Evolutionary conservation across 2,113 vertebrate genomes (phyloP).

Genomic region (Theristicus caerulescens): DNA sequence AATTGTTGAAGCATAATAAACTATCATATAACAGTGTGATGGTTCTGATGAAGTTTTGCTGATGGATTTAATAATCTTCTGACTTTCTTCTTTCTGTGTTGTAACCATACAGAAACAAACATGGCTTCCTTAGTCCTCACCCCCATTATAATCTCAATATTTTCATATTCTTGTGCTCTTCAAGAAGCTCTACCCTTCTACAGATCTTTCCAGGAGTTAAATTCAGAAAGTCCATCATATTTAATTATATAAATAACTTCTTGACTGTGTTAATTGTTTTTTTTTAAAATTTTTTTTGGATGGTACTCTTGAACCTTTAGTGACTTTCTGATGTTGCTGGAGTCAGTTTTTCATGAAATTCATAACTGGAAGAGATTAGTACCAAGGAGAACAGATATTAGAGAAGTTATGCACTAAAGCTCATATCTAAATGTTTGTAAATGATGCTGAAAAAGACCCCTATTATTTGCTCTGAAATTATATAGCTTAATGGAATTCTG

Average conservation of each 20-base stretch:
- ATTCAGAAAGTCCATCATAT: background rate
- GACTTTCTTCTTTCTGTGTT: background rate
- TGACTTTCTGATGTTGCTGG: background rate
- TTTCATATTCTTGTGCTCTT: background rate
- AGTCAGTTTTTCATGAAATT: background rate
- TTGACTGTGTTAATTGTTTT: background rate
- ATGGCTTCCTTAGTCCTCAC: background rate
- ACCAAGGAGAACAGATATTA: background rate
- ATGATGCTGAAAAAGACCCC: rapidly evolving
- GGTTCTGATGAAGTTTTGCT: background rate
- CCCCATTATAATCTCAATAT: background rate
- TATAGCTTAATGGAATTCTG: background rate
- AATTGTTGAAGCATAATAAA: background rate
- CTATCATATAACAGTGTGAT: background rate
- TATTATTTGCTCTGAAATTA: background rate
- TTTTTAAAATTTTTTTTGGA: background rate
- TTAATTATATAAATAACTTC: background rate
- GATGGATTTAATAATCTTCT: background rate
- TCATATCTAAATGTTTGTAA: background rate
- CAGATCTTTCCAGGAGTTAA: background rate
- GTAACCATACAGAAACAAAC: background rate
- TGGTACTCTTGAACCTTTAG: rapidly evolving
- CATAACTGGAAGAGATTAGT: background rate
- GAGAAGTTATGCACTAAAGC: background rate
- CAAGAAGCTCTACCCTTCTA: background rate